Evolutionary conservation across 2,797 vertebrate species (phyloP), one percentile per base, ranked within the genome.

Genomic region (Diplodus sargus): DNA sequence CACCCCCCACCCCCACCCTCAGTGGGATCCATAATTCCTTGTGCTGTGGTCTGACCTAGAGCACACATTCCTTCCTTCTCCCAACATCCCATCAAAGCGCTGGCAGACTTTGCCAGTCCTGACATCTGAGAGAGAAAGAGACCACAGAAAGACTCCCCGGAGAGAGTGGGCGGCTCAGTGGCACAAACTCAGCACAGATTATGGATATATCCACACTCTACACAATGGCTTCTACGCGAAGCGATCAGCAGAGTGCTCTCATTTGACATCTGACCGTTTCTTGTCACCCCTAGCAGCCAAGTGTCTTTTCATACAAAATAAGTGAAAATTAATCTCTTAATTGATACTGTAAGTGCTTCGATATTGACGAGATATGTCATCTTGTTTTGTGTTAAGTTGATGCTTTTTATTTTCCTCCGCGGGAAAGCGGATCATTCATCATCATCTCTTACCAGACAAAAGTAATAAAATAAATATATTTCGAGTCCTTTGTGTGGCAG

Each of bases 21-120:
- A 57, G 49, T 60, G 59, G 73, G 77, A 91, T 78, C 84, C 74
- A 79, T 92, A 86, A 89, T 92, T 91, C 83, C 76, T 77, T 76
- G 77, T 82, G 64, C 79, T 85, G 79, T 65, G 64, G 62, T 91
- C 68, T 87, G 91, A 94, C 93, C 91, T 79, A 77, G 71, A 90
- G 89, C 68, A 69, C 87, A 49, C 77, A 60, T 60, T 59, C 72
- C 64, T 86, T 77, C 75, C 81, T 84, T 82, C 81, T 87, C 85
- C 89, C 86, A 80, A 81, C 83, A 79, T 91, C 85, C 86, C 90
- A 87, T 92, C 89, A 93, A 90, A 93, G 89, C 86, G 78, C 66
- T 83, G 84, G 82, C 83, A 91, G 83, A 76, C 78, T 87, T 86
- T 78, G 56, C 79, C 75, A 82, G 66, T 70, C 70, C 76, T 83